Percentiles rank a stretch among this genome's conserved stretches.
phyloP scores from a whole-genome alignment of 2,888 invertebrate genomes.

The Euproctis similis region DNA sequence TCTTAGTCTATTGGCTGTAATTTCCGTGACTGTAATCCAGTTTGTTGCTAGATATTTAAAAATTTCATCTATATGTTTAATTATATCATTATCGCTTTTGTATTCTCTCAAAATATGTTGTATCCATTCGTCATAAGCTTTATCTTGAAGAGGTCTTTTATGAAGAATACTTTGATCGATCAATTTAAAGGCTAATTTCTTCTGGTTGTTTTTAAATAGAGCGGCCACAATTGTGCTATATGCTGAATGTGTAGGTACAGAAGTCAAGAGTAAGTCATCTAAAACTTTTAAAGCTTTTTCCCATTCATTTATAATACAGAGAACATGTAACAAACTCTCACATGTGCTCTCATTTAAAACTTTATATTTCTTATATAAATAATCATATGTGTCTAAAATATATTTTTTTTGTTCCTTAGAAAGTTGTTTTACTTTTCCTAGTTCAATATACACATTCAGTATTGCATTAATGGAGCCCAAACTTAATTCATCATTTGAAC shows the following conservation, averaged over 20 bases:
- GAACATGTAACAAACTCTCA: constrained; percentile 76
- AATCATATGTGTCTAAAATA: constrained; percentile 68
- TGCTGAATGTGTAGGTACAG: constrained; percentile 55
- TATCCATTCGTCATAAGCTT: constrained; percentile 73
- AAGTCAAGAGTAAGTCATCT: constrained; percentile 71
- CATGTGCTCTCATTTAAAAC: constrained; percentile 77
- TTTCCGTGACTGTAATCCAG: constrained; percentile 42
- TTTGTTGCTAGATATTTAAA: constrained; percentile 71
- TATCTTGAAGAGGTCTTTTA: constrained; percentile 54
- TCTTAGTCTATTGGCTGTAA: constrained; percentile 40
- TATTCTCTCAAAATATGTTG: constrained; percentile 56
- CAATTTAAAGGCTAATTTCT: constrained; percentile 76
- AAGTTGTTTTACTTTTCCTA: constrained; percentile 37
- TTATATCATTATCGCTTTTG: constrained; percentile 41
- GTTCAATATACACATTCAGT: constrained; percentile 68
- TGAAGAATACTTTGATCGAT: constrained; percentile 71
- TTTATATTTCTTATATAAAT: constrained; percentile 68
- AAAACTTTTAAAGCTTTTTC: constrained; percentile 76
- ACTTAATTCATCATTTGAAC: constrained; percentile 64
- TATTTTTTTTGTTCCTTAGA: constrained; percentile 63
- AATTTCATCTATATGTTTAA: constrained; percentile 72
- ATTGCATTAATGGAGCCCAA: constrained; percentile 76
- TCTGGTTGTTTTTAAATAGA: constrained; percentile 76
- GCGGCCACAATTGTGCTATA: constrained; percentile 74
- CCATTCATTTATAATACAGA: constrained; percentile 81